Percentiles rank a stretch among this genome's conserved stretches.
Conservation (phyloP, 1,140 invertebrate species). For the Aphidius gifuensis region DNA sequence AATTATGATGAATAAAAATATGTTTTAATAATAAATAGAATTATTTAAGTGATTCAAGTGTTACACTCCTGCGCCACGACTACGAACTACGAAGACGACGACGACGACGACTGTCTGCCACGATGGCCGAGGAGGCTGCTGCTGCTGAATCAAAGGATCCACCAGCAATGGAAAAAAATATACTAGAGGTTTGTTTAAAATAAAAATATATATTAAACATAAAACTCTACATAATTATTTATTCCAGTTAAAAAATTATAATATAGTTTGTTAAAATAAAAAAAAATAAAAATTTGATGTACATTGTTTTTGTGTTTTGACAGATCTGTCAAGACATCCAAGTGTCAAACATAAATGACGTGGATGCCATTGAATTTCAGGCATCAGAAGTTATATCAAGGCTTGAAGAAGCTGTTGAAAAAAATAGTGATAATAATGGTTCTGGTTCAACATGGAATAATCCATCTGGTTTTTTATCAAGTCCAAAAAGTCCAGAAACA, state of each 20-base stretch:
- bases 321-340: slow-evolving; percentile 46
- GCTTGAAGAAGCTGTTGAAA: slow-evolving; percentile 62
- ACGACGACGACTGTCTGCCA: slow-evolving; percentile 38
- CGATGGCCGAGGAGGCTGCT: slow-evolving; percentile 51
- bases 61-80: slow-evolving; percentile 3
- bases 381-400: slow-evolving; percentile 65
- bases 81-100: background rate
- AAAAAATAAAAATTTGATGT: background rate
- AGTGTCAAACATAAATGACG: slow-evolving; percentile 33
- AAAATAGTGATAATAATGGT: slow-evolving; percentile 44
- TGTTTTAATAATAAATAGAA: too few relatives aligned
- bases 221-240: too few relatives aligned
- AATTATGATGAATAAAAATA: too few relatives aligned
- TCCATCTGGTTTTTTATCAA: slow-evolving; percentile 48
- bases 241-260: too few relatives aligned
- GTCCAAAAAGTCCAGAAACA: slow-evolving; percentile 45
- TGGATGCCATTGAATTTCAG: slow-evolving; percentile 63
- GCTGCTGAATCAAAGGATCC: slow-evolving; percentile 39
- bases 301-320: slow-evolving; percentile 39
- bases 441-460: slow-evolving; percentile 53
- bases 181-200: slow-evolving; percentile 41
- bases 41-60: too few relatives aligned
- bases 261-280: too few relatives aligned
- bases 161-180: slow-evolving; percentile 47
- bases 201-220: background rate